Evolutionary conservation across 2,888 invertebrate species (phyloP), one percentile per base, ranked within the genome.

Genomic region (Antheraea yamamai): DNA sequence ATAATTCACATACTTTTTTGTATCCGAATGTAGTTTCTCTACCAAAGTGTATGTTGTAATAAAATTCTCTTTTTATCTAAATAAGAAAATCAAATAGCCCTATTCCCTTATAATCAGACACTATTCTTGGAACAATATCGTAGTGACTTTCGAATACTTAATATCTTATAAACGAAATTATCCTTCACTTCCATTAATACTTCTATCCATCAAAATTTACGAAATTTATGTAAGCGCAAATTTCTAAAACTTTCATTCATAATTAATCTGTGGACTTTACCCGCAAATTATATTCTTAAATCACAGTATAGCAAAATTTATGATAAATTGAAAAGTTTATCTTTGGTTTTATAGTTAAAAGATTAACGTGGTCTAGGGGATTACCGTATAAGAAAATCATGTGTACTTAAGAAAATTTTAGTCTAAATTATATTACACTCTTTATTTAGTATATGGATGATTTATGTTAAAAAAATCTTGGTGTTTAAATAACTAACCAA

Each of bases 251-350:
- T 14, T 66, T 18, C 16, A 66, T 26, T 64, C 64, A 23, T 64
- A 64, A 64, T 64, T 64, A 64, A 64, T 64, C 64, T 12, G 64
- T 64, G 64, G 26, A 64, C 61, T 10, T 61, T 23, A n/a, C 61
- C 61, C 64, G 26, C 23, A 26, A 64, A 2, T 64, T 26, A 26
- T 26, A 64, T 23, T 26, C 26, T 64, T 26, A 64, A 14, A 26
- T 64, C 26, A 64, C 23, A 64, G 23, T 64, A 64, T 12, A 64
- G 64, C 64, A n/a, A 61, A 55, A 14, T 55, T 55, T 20, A 20
- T 18, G 14, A 55, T 58, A n/a, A 58, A 58, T 18, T 55, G 16
- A 55, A 55, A 55, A 55, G 2, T 6, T 55, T 55, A 55, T 47
- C 12, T 61, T 61, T 10, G 61, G 2, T 61, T 61, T 61, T 61